phyloP scores from a whole-genome alignment of 2,113 vertebrate species.

The Psittacus erithacus region DNA sequence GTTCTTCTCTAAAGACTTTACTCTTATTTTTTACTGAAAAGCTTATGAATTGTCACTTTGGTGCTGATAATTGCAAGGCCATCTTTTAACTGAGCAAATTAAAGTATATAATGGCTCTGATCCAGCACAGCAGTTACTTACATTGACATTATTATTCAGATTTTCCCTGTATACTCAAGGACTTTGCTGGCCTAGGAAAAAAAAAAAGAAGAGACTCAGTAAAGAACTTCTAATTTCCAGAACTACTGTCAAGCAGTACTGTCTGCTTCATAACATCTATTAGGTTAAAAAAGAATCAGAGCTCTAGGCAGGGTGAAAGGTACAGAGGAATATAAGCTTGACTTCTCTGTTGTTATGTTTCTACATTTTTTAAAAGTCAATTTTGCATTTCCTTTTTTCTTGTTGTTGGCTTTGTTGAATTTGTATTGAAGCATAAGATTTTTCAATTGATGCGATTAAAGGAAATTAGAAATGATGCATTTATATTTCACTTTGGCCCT shows the following conservation, averaged over 20 bases:
- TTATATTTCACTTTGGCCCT: not conserved
- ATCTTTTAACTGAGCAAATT: not conserved
- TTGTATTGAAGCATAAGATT: not conserved
- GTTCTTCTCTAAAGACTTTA: not conserved
- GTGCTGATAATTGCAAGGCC: not conserved
- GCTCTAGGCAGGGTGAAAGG: not conserved
- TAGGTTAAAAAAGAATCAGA: not conserved
- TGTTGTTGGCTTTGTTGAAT: not conserved
- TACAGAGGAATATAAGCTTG: not conserved
- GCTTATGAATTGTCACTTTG: not conserved
- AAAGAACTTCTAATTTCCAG: not conserved
- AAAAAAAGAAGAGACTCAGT: not conserved
- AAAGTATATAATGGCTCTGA: not conserved
- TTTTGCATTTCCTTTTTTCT: not conserved
- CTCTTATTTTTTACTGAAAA: not conserved
- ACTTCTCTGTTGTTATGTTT: not conserved
- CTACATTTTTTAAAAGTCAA: not conserved
- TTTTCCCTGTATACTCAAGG: not conserved
- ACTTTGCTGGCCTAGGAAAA: not conserved
- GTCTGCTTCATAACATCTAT: not conserved
- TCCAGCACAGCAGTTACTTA: not conserved
- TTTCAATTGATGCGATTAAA: not conserved
- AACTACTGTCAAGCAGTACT: not conserved
- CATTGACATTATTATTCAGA: not conserved
- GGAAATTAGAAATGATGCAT: not conserved